Evolutionary conservation across 2,888 invertebrate genomes (phyloP), one percentile per base, ranked within the genome.

Genomic region (Xanthia icteritia): DNA sequence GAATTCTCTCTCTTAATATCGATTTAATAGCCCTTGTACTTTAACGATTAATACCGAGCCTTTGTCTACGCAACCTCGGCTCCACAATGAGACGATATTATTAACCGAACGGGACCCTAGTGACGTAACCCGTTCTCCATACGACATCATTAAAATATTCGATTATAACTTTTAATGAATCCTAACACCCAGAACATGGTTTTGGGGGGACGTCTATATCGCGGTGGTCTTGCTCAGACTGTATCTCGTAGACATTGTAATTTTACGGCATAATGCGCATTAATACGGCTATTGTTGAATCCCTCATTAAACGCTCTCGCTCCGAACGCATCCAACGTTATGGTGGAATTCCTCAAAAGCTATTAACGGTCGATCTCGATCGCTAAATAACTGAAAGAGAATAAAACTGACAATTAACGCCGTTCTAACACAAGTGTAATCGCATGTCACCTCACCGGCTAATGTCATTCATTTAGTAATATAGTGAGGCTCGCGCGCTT

Each of bases 1-100:
- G 94, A 94, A 94, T 94, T 93, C 94, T 92, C 93, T 92, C 91
- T 92, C 91, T 94, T 95, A 95, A 95, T 95, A 95, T 95, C 94
- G 94, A 94, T 95, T 94, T 94, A 94, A 95, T 94, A 93, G 93
- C 93, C 91, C 89, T 90, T 91, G 93, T 93, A 94, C 94, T 93
- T 92, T 90, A 91, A 91, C 94, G 93, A 94, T 94, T 94, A 93
- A 94, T 93, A 91, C 91, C 89, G 89, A 88, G 89, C 89, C 93
- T 93, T 94, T 93, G 93, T 94, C 93, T 94, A 93, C 91, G 89
- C 82, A 78, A 83, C 74, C 76, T 76, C 68, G 75, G 73, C 77
- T 86, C 76, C 77, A 82, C 87, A 86, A 86, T 86, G 88, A 89
- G 89, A 91, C 88, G 91, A 91, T 90, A 90, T 89, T 92, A 91